A percentile compares a stretch with the other conserved stretches of the same genome.
Conservation (phyloP, 1,140 invertebrate species). For the Pristionchus pacificus region DNA sequence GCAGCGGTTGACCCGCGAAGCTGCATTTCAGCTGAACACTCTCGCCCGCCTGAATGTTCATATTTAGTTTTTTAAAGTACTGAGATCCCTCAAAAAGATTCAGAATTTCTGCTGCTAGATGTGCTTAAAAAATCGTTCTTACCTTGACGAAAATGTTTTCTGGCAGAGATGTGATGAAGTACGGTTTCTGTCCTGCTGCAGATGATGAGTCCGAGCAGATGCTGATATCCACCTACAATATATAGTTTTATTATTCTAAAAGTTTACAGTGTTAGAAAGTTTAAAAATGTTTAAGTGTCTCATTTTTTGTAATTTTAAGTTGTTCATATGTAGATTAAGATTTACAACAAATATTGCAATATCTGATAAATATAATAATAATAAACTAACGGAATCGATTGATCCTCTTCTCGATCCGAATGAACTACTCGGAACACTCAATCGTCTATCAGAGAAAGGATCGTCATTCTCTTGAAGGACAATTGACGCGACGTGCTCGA, state of each 20-base stretch:
- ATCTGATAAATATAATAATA: no score
- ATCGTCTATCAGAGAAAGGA: background rate
- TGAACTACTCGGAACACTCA: background rate
- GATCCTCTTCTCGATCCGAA: background rate
- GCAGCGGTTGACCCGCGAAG: conserved; percentile 29
- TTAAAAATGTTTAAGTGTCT: no score
- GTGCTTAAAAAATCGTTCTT: background rate
- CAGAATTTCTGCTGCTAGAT: no score
- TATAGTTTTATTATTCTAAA: background rate
- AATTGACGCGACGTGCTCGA: background rate
- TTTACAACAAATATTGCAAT: no score
- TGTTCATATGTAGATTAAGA: no score
- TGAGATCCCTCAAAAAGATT: no score
- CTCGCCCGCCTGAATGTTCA: conserved; percentile 8
- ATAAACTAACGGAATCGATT: no score
- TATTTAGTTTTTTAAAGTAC: no score
- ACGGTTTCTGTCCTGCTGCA: conserved; percentile 8
- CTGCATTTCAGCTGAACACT: conserved; percentile 17
- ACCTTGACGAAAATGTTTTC: conserved; percentile 9
- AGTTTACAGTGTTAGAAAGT: no score
- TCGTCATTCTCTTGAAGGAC: background rate
- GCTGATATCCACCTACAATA: conserved; percentile 2
- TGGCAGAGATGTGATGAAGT: conserved; percentile 2
- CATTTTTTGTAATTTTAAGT: background rate
- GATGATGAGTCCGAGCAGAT: conserved; percentile 11